Evolutionary conservation across 2,797 vertebrate species (phyloP).

Genomic region (Sebastes oblongus): DNA sequence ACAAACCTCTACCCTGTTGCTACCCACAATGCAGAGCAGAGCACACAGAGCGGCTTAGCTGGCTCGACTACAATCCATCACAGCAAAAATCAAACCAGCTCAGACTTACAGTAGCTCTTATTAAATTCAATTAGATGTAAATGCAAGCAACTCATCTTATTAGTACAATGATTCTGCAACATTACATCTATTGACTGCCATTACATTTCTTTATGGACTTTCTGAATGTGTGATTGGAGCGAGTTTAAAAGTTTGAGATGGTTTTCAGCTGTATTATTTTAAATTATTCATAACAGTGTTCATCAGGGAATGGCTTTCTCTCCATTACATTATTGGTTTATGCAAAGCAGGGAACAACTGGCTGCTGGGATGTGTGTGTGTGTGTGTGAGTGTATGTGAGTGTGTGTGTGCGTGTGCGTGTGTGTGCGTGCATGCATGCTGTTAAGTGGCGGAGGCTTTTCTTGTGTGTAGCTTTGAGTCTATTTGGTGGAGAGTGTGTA

Average conservation of each 20-base stretch:
- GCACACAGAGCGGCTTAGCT: slow-evolving; percentile 2
- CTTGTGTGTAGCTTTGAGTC: slow-evolving; percentile 22
- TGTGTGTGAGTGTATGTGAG: background rate
- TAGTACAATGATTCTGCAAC: slow-evolving; percentile 66
- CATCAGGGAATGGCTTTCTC: slow-evolving; percentile 67
- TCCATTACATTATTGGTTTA: slow-evolving; percentile 78
- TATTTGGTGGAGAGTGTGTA: background rate
- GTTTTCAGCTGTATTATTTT: slow-evolving; percentile 66
- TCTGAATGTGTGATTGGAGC: slow-evolving; percentile 54
- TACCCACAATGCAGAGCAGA: slow-evolving; percentile 26
- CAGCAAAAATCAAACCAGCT: slow-evolving; percentile 44
- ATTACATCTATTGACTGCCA: slow-evolving; percentile 67
- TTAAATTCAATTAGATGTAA: slow-evolving; percentile 65
- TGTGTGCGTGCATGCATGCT: background rate
- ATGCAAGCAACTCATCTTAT: slow-evolving; percentile 66
- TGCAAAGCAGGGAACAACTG: slow-evolving; percentile 65
- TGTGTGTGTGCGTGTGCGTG: slow-evolving; percentile 6
- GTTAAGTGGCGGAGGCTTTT: background rate
- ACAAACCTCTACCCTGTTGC: background rate
- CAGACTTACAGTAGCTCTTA: slow-evolving; percentile 32
- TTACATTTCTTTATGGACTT: slow-evolving; percentile 69
- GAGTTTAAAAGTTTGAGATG: slow-evolving; percentile 67
- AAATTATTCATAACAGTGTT: slow-evolving; percentile 72
- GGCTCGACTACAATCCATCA: slow-evolving; percentile 48
- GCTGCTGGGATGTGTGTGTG: slow-evolving; percentile 26